phyloP scores from a whole-genome alignment of 2,113 vertebrate species.

The Scomber japonicus region DNA sequence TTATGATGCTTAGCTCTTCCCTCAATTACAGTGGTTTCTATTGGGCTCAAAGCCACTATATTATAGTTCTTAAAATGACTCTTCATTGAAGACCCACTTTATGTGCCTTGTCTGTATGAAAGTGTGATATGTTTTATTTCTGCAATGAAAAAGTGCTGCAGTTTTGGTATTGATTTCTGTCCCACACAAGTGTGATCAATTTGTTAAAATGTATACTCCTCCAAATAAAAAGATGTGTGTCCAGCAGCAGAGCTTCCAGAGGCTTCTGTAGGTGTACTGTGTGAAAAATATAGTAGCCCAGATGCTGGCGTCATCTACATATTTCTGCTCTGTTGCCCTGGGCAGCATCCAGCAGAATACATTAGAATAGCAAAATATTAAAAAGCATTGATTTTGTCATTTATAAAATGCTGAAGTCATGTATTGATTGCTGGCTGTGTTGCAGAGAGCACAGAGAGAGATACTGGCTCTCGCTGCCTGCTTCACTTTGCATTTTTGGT shows the following conservation, averaged over 20 bases:
- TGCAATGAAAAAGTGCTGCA: slow-evolving; percentile 1
- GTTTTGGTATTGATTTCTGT: slow-evolving; percentile 15
- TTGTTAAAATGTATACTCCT: background rate
- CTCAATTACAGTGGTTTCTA: too few species aligned
- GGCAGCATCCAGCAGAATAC: slow-evolving; percentile 80
- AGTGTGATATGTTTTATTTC: slow-evolving; percentile 1
- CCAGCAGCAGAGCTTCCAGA: background rate
- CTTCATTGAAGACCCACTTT: background rate
- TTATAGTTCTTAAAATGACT: background rate
- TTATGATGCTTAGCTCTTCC: too few species aligned
- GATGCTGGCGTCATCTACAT: slow-evolving; percentile 75
- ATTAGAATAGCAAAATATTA: slow-evolving; percentile 89
- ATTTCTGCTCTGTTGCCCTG: slow-evolving; percentile 79
- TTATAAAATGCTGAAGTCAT: slow-evolving; percentile 87
- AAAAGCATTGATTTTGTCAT: slow-evolving; percentile 93
- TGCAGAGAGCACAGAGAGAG: slow-evolving; percentile 82
- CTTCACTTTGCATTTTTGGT: slow-evolving; percentile 11
- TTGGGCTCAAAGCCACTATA: background rate
- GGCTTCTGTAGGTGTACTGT: background rate
- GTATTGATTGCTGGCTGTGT: slow-evolving; percentile 86
- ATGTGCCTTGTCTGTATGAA: background rate
- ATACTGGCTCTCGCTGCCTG: slow-evolving; percentile 70
- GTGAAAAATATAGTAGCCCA: background rate
- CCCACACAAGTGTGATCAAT: slow-evolving; percentile 1
- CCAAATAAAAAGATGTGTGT: slow-evolving; percentile 19